phyloP scores from a whole-genome alignment of 2,888 invertebrate species.

The Mechanitis messenoides region DNA sequence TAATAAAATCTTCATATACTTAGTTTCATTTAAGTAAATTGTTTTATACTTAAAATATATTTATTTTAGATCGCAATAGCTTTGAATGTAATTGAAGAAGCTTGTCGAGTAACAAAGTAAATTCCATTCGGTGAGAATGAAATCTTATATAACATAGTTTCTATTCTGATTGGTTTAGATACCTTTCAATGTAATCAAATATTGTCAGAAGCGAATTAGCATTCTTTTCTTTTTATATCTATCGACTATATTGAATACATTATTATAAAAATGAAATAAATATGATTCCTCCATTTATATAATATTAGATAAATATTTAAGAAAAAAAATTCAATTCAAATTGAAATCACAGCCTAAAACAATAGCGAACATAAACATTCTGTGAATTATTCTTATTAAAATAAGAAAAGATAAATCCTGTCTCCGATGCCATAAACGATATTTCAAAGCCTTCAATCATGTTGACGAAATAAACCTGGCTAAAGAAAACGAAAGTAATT shows the following conservation, averaged over 20 bases:
- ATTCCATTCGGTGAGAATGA: background rate
- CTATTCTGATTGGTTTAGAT: background rate
- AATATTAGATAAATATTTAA: too few species aligned
- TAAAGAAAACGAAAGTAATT: conserved; percentile 33
- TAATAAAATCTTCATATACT: too few species aligned
- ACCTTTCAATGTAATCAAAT: background rate
- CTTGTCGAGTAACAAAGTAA: conserved; percentile 1
- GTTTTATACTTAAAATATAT: background rate
- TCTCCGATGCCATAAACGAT: conserved; percentile 16
- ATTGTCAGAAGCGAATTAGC: background rate
- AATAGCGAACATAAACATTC: too few species aligned
- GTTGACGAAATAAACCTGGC: conserved; percentile 22
- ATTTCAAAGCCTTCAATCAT: conserved; percentile 25
- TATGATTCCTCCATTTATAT: too few species aligned
- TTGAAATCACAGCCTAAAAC: too few species aligned
- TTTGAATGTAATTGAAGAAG: background rate
- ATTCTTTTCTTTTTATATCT: too few species aligned
- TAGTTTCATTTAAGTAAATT: background rate
- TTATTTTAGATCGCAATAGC: background rate
- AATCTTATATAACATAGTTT: conserved; percentile 1
- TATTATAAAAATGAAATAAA: too few species aligned
- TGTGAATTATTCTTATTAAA: too few species aligned
- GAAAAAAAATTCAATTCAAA: too few species aligned
- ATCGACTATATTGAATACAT: too few species aligned
- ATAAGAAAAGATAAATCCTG: background rate